Base-by-base conservation (phyloP, 2,797 vertebrate genomes). In the Lutjanus campechanus region DNA sequence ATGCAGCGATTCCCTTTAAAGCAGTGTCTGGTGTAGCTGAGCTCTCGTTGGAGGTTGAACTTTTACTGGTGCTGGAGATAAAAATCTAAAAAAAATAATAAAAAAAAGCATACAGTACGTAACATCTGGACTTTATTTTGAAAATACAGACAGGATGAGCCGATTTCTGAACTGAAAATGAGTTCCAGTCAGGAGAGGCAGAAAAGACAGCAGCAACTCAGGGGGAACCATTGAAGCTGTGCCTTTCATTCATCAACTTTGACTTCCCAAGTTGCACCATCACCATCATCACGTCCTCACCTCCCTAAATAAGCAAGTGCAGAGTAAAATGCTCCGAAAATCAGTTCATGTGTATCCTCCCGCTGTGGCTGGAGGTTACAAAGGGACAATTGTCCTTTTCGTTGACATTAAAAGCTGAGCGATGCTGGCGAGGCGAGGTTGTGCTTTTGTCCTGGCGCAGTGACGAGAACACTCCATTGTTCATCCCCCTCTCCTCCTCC, bases 141-240 rank as follows among this genome's bases (percentile, higher is more conserved):
- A 55, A 62, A 60, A 47, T 15, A 11, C 63, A 58, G 46, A 68
- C 54, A 1, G 19, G 13, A n/a, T n/a, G 60, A 3, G 40, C 41
- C 22, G 44, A 79, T 46, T 71, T 79, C 44, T 60, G 29, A 75
- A 44, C 49, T 20, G 58, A 69, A 65, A 63, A 50, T 3, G 36
- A 58, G 68, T 55, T 44, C 46, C 58, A 36, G 75, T 64, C 19
- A 59, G 40, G 65, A 67, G 73, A 73, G 47, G 76, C 79, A 73
- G 64, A 83, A 88, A 78, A 89, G 82, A 90, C 73, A 66, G 81
- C 60, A 46, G 92, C 83, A 94, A 93, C 94, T 95, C 94, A 95
- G 94, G 95, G 91, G 92, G 92, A 93, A 92, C 89, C 85, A 92
- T 71, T 82, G 86, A 92, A 90, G 92, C 91, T 93, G 94, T 95